Evolutionary conservation across 1,140 invertebrate genomes (phyloP).

Genomic region (Battus philenor): DNA sequence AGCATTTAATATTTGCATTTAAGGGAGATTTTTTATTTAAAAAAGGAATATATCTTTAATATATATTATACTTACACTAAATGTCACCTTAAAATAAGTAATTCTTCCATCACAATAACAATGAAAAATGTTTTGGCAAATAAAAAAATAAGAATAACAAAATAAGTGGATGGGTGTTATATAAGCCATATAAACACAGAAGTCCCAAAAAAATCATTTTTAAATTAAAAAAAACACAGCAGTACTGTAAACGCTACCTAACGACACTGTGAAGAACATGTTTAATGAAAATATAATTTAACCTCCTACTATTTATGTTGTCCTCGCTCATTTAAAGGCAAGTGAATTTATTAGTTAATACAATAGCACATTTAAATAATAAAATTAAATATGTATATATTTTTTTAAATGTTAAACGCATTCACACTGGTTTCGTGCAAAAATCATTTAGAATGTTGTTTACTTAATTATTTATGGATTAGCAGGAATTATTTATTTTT

Average conservation of each 20-base stretch:
- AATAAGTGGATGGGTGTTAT: conserved; percentile 26
- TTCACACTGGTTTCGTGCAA: too few relatives aligned
- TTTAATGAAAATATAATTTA: conserved; percentile 3
- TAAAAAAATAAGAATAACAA: conserved; percentile 31
- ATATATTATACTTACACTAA: too few relatives aligned
- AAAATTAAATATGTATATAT: neutral
- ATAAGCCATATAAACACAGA: conserved; percentile 24
- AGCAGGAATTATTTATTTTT: conserved; percentile 3
- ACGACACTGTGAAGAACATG: conserved; percentile 1
- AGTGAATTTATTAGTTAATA: conserved; percentile 12
- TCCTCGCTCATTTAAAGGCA: neutral
- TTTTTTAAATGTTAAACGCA: conserved; percentile 3
- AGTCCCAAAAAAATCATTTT: neutral
- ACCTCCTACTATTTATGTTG: conserved; percentile 5
- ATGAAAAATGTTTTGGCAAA: conserved; percentile 25
- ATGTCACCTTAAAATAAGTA: too few relatives aligned
- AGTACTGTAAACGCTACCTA: conserved; percentile 1
- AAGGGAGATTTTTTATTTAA: too few relatives aligned
- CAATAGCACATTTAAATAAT: conserved; percentile 1
- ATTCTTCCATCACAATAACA: conserved; percentile 10
- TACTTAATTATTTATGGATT: neutral
- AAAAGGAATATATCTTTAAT: too few relatives aligned
- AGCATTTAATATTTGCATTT: too few relatives aligned
- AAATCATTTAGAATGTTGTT: conserved; percentile 1
- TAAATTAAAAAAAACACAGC: neutral